phyloP scores from a whole-genome alignment of 2,797 vertebrate genomes.

The Natrix natrix region DNA sequence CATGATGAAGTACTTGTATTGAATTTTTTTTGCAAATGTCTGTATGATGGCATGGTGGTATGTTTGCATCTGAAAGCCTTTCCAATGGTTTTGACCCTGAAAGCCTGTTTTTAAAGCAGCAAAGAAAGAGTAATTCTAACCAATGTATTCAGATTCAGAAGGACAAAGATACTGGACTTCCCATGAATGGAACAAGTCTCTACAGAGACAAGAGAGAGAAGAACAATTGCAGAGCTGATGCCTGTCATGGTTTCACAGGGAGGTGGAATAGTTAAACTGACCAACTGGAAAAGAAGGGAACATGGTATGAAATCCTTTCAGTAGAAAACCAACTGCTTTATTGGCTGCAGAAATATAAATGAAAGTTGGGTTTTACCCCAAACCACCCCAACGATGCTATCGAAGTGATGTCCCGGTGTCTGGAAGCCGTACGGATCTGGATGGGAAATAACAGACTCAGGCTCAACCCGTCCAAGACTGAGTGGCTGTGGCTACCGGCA shows the following conservation, averaged over 20 bases:
- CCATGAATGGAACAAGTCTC: not conserved
- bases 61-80: not conserved
- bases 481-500: too few relatives aligned
- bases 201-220: not conserved
- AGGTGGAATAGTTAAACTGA: not conserved
- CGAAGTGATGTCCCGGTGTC: too few relatives aligned
- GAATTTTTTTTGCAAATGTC: not conserved
- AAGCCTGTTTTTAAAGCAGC: not conserved
- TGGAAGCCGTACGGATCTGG: too few relatives aligned
- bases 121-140: not conserved
- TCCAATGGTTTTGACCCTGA: not conserved
- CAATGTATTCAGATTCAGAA: not conserved
- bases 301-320: not conserved
- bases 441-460: too few relatives aligned
- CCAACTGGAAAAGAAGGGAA: not conserved
- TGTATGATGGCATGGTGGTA: not conserved
- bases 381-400: too few relatives aligned
- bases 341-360: not conserved
- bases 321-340: not conserved
- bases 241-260: not conserved
- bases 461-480: too few relatives aligned
- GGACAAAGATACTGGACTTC: not conserved
- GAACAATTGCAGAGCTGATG: not conserved
- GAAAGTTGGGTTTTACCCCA: not conserved
- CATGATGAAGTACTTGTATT: not conserved